Conservation (phyloP, 2,113 vertebrate genomes). For the Monopterus albus region DNA sequence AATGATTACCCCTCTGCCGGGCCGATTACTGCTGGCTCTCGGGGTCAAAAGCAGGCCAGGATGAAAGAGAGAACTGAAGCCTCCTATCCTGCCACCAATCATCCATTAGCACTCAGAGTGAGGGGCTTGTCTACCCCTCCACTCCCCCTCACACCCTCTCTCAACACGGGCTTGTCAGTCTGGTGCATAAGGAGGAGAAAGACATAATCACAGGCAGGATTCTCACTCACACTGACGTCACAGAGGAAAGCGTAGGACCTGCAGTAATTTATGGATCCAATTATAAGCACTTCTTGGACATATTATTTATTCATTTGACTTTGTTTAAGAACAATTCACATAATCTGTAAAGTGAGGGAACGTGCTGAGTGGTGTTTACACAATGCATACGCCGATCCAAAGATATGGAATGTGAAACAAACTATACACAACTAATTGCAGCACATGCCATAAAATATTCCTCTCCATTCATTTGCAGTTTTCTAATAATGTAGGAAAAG, state of each 20-base stretch:
- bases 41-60: slow-evolving; percentile 95
- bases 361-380: slow-evolving; percentile 68
- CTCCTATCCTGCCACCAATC: slow-evolving; percentile 93
- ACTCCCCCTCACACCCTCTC: slow-evolving; percentile 49
- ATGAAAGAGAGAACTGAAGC: slow-evolving; percentile 95
- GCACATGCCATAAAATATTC: slow-evolving; percentile 1
- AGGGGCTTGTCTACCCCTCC: slow-evolving; percentile 78
- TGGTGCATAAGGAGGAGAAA: slow-evolving; percentile 73
- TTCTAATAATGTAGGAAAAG: slow-evolving; percentile 20
- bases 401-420: slow-evolving; percentile 57
- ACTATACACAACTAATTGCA: slow-evolving; percentile 33
- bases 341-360: slow-evolving; percentile 56
- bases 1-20: slow-evolving; percentile 96
- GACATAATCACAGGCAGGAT: slow-evolving; percentile 64
- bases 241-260: slow-evolving; percentile 43
- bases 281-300: slow-evolving; percentile 53
- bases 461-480: slow-evolving; percentile 38
- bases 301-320: slow-evolving; percentile 77
- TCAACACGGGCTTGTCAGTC: slow-evolving; percentile 83
- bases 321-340: slow-evolving; percentile 70
- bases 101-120: slow-evolving; percentile 92
- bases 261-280: slow-evolving; percentile 69
- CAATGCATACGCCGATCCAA: slow-evolving; percentile 69
- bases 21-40: slow-evolving; percentile 93
- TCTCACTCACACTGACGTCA: slow-evolving; percentile 57